Conservation (phyloP, 2,113 vertebrate species). For the Catharus bicknelli region DNA sequence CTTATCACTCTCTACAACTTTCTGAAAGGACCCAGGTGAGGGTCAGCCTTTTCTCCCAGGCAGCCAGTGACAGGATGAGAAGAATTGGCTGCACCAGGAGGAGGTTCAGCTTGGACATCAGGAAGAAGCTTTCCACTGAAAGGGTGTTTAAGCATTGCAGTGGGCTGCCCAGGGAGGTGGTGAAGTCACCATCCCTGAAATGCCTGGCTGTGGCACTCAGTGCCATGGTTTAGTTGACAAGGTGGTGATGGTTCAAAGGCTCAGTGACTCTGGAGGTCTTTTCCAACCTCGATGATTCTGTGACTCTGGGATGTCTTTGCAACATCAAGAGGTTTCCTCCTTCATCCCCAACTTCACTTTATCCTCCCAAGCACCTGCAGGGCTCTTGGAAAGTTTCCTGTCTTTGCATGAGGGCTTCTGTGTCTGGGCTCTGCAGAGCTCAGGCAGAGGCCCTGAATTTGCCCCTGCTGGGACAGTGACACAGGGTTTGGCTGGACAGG, state of each 20-base stretch:
- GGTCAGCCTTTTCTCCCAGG: neutral
- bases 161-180: neutral
- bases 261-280: neutral
- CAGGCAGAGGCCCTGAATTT: neutral
- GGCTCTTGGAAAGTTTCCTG: neutral
- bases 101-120: neutral
- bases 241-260: neutral
- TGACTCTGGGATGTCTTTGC: neutral
- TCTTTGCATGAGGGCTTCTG: neutral
- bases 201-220: neutral
- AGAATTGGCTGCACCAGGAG: neutral
- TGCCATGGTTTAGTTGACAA: neutral
- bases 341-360: neutral
- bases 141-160: neutral
- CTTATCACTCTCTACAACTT: neutral
- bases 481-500: accelerated
- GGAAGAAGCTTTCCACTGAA: neutral
- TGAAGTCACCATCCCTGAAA: neutral
- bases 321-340: neutral
- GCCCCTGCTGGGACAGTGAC: accelerated
- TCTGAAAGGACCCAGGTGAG: neutral
- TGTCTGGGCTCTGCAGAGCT: neutral
- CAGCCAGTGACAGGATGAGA: neutral
- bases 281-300: neutral
- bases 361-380: neutral